Conservation (phyloP, 1,140 invertebrate genomes). For the Dendroctonus ponderosae region DNA sequence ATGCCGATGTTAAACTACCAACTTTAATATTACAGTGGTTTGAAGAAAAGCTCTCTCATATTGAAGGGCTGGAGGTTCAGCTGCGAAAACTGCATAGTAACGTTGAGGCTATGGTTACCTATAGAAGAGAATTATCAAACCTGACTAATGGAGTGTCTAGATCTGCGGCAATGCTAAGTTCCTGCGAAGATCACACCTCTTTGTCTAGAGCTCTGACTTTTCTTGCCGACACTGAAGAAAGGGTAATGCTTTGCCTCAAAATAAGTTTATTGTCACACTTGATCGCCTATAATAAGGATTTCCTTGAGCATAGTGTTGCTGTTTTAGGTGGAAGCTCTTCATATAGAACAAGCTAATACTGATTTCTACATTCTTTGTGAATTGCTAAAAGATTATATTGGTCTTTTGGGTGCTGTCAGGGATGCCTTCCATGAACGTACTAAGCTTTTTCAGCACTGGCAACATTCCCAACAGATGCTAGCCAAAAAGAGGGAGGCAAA, state of each 20-base stretch:
- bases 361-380: slow-evolving; percentile 94
- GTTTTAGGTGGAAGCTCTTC: slow-evolving; percentile 74
- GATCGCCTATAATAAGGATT: too few species aligned
- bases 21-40: slow-evolving; percentile 80
- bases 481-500: slow-evolving; percentile 94
- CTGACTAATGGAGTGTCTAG: slow-evolving; percentile 82
- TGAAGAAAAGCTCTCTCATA: slow-evolving; percentile 90
- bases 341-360: slow-evolving; percentile 89
- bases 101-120: slow-evolving; percentile 83
- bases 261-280: neutral
- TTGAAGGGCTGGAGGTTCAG: slow-evolving; percentile 89
- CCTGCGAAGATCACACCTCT: slow-evolving; percentile 92
- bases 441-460: slow-evolving; percentile 97
- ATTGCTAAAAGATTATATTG: slow-evolving; percentile 93
- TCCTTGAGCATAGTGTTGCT: too few species aligned
- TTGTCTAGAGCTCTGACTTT: slow-evolving; percentile 90
- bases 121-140: slow-evolving; percentile 81
- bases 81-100: slow-evolving; percentile 84
- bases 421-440: slow-evolving; percentile 98
- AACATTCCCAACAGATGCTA: slow-evolving; percentile 91
- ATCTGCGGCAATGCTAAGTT: slow-evolving; percentile 87
- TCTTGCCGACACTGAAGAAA: slow-evolving; percentile 89
- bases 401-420: slow-evolving; percentile 89
- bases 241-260: slow-evolving; percentile 51
- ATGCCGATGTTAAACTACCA: neutral